Conservation (phyloP, 64 coral and sea anemone species). For the Stichodactyla helianthus region DNA sequence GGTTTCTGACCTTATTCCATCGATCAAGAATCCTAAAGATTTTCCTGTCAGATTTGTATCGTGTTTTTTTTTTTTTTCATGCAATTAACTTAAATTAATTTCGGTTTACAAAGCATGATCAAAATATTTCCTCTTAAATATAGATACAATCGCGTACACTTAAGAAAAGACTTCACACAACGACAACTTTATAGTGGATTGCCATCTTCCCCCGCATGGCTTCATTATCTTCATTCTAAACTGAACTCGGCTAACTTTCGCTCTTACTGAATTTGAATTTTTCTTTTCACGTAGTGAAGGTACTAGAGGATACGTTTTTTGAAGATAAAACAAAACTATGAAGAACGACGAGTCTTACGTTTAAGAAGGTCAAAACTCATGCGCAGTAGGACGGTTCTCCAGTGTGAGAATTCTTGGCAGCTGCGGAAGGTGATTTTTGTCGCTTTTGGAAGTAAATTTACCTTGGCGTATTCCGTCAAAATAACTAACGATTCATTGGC, state of each 20-base stretch:
- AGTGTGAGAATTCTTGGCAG: too few species aligned
- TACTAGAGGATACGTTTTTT: neutral
- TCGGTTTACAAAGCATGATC: neutral
- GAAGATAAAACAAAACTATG: too few species aligned
- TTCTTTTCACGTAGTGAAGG: neutral
- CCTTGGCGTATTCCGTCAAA: too few species aligned
- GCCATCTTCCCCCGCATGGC: neutral
- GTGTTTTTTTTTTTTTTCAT: neutral
- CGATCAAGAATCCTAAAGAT: neutral
- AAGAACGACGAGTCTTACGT: too few species aligned
- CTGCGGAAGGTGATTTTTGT: too few species aligned
- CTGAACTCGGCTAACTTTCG: neutral
- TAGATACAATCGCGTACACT: neutral
- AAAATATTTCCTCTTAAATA: neutral
- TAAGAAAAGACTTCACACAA: neutral
- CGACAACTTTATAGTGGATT: neutral
- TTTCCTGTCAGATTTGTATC: neutral
- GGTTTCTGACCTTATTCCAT: neutral
- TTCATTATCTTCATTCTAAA: neutral
- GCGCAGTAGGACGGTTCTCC: too few species aligned
- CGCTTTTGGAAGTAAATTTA: too few species aligned
- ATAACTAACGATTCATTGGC: too few species aligned
- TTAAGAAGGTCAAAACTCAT: too few species aligned
- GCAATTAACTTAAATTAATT: neutral
- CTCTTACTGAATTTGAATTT: neutral